A percentile compares a stretch with the other conserved stretches of the same genome.
phyloP scores from a whole-genome alignment of 2,888 invertebrate species.

The Leucania comma region DNA sequence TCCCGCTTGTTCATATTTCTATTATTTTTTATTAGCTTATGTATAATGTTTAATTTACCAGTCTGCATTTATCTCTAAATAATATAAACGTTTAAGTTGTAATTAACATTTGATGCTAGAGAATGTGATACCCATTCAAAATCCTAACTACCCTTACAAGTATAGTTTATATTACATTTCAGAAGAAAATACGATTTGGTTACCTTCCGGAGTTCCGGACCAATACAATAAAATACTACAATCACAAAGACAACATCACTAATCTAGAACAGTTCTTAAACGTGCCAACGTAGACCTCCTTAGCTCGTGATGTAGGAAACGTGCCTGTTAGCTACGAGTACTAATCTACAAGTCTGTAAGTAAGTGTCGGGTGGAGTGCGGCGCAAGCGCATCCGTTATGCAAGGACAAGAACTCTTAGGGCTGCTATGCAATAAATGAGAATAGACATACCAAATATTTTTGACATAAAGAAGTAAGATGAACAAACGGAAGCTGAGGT shows the following conservation, averaged over 20 bases:
- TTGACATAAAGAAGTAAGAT: too few species aligned
- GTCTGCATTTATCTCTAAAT: too few species aligned
- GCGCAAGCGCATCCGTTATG: constrained; percentile 68
- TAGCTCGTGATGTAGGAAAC: constrained; percentile 49
- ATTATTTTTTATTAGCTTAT: too few species aligned
- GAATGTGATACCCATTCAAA: neutral
- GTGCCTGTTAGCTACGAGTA: constrained; percentile 24
- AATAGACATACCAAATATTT: neutral
- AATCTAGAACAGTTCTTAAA: constrained; percentile 42
- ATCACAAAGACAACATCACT: constrained; percentile 10
- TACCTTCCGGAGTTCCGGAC: constrained; percentile 1
- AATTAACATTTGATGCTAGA: neutral
- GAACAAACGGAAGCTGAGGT: too few species aligned
- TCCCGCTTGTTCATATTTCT: too few species aligned
- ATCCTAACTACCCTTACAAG: too few species aligned
- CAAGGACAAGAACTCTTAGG: constrained; percentile 72
- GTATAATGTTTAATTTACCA: too few species aligned
- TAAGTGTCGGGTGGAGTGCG: constrained; percentile 14
- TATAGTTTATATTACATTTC: too few species aligned
- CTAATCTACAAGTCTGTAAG: constrained; percentile 1
- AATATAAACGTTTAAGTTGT: too few species aligned
- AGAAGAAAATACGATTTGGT: neutral
- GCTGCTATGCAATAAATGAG: constrained; percentile 20
- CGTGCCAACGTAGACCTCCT: constrained; percentile 56
- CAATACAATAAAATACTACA: constrained; percentile 19